Evolutionary conservation across 2,888 invertebrate genomes (phyloP).

Genomic region (Hypercompe scribonia): DNA sequence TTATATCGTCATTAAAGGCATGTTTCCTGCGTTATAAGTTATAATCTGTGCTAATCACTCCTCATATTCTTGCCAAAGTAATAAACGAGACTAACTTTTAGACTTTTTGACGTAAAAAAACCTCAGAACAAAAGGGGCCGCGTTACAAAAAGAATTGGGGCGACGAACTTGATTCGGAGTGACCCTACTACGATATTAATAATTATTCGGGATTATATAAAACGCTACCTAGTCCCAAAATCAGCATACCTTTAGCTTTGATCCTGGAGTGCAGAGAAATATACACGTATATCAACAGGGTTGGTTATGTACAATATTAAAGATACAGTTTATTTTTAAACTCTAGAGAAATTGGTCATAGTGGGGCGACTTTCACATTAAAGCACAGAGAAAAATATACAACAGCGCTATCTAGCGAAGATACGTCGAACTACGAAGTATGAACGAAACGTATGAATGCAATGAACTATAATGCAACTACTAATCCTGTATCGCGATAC

Average conservation of each 20-base stretch:
- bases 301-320: no score
- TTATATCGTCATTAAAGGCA: slow-evolving; percentile 34
- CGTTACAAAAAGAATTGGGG: neutral
- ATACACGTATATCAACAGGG: no score
- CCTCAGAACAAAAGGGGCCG: neutral
- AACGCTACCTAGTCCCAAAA: neutral
- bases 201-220: neutral
- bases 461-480: no score
- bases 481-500: no score
- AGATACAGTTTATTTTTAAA: no score
- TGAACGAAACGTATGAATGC: no score
- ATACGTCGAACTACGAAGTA: no score
- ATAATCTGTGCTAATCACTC: neutral
- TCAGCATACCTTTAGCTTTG: neutral
- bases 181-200: neutral
- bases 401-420: no score
- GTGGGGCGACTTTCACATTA: no score
- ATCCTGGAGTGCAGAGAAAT: neutral
- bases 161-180: neutral
- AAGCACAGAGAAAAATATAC: no score
- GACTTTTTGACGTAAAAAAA: neutral
- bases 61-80: neutral
- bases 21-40: neutral
- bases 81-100: neutral
- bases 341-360: no score